Evolutionary conservation across 2,888 invertebrate species (phyloP), one percentile per base, ranked within the genome.

Genomic region (Torymus tubicola): DNA sequence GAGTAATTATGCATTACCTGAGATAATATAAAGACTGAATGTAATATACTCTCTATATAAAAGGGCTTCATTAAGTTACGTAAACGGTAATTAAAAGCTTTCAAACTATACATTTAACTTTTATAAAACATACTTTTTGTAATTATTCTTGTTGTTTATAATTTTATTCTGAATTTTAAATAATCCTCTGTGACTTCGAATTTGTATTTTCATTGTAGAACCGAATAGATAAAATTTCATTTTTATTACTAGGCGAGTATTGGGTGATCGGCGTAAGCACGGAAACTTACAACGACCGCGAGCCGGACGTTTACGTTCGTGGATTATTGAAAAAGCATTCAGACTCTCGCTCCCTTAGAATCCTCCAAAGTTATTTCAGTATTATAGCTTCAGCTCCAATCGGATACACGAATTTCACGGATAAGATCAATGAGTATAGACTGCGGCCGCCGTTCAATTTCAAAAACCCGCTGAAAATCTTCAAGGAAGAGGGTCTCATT

Each of bases 231-330:
- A 42, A 42, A 42, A 42, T 8, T 42, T 61, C 42, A 13, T 16
- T 14, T 57, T 1, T 21, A 42, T 14, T 42, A 42, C 0, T 42
- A 82, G 96, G 98, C n/a, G 96, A 98, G 89, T 98, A 98, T 89
- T 97, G 97, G 89, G 98, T 97, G 0, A 95, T 98, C 24, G 98
- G 98, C 5, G 96, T 98, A 8, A 96, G 97, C 87, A 94, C 97
- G 14, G 96, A 97, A 85, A 96, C 97, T 86, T 98, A 97, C 91
- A 96, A 97, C 87, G 91, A 93, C 2, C 92, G 93, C 24, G 93
- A 95, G 80, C 96, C 98, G 0, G 93, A 94, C 68, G 95, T 95
- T 84, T 98, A 98, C 91, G 92, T 98, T 31, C 93, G 95, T 71
- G 97, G 96, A 13, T 93, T 96, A 2, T 91, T 96, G 55, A 92